These are phyloP conservation scores for Dinothrombium tinctorium DNA, from an alignment of 1,140 invertebrate species.

Conservation along the genomic window DNA sequence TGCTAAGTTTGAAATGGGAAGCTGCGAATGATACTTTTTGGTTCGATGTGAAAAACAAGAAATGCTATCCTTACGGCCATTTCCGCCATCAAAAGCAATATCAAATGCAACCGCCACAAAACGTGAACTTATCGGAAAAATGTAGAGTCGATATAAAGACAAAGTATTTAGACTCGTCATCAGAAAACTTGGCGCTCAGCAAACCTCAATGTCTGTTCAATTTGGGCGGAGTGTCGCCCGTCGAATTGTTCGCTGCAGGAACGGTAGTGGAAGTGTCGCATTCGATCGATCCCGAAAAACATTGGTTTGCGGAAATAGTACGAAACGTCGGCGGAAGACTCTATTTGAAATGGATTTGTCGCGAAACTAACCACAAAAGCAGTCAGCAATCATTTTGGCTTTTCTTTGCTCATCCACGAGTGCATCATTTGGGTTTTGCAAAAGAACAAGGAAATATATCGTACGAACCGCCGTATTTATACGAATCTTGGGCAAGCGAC, in stretches of 20 bases:
- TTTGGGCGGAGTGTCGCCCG: neutral
- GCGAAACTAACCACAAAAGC: neutral
- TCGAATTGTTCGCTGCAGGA: neutral
- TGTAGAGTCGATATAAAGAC: constrained; percentile 2
- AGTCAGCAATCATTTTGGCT: neutral
- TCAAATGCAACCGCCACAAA: neutral
- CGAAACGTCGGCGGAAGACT: constrained; percentile 3
- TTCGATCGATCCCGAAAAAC: neutral
- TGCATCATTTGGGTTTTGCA: constrained; percentile 6
- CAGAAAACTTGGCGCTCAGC: neutral
- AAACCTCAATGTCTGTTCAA: neutral
- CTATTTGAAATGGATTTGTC: neutral
- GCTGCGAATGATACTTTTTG: neutral
- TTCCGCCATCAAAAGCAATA: neutral
- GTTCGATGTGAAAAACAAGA: constrained; percentile 2
- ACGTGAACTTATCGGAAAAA: neutral
- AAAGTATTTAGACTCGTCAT: neutral
- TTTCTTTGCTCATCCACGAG: constrained; percentile 1
- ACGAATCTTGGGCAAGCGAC: neutral
- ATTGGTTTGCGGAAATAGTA: constrained; percentile 4
- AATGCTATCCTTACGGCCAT: constrained; percentile 3
- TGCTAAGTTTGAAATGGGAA: constrained; percentile 4
- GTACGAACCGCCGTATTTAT: neutral
- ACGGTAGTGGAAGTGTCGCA: constrained; percentile 2
- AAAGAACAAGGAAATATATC: neutral